Evolutionary conservation across 2,888 invertebrate species (phyloP).

Genomic region (Xestia xanthographa): DNA sequence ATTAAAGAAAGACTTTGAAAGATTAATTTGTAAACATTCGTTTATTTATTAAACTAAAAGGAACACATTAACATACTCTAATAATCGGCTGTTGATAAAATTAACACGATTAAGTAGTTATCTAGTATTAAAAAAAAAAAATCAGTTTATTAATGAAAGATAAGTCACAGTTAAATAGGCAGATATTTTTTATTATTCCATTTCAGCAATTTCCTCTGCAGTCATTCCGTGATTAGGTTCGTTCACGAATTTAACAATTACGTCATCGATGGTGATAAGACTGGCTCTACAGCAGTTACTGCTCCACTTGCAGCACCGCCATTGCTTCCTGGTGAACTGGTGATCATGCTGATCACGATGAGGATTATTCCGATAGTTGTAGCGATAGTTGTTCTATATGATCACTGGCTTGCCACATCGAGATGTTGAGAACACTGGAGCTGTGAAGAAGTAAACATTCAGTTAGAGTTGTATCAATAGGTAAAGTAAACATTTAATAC

Average conservation of each 20-base stretch:
- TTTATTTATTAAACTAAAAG: no score
- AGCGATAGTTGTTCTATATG: constrained; percentile 47
- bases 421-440: constrained; percentile 45
- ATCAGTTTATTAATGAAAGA: no score
- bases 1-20: no score
- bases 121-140: no score
- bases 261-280: constrained; percentile 40
- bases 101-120: no score
- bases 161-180: no score
- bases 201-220: no score
- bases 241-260: constrained; percentile 29
- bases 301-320: constrained; percentile 63
- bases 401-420: constrained; percentile 54
- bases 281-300: constrained; percentile 36
- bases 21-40: no score
- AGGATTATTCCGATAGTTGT: constrained; percentile 49
- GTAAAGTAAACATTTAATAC: no score
- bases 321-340: constrained; percentile 28
- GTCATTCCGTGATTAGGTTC: constrained; percentile 37
- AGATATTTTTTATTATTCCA: no score
- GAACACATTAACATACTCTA: no score
- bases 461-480: background rate
- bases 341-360: background rate
- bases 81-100: no score
- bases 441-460: constrained; percentile 21